Conservation (phyloP, 1,140 invertebrate genomes). For the Neodiprion pinetum region DNA sequence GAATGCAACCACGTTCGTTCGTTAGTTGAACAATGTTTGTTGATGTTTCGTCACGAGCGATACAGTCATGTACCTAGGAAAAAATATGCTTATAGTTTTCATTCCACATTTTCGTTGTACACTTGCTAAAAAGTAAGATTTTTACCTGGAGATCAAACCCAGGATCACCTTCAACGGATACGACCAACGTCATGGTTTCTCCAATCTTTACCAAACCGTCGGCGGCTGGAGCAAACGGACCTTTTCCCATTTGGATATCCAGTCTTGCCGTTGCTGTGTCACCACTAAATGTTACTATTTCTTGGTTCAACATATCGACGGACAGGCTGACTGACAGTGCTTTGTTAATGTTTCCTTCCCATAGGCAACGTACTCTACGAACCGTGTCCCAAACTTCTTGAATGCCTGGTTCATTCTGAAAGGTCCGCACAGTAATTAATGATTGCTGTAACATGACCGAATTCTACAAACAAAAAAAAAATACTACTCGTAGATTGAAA, state of each 20-base stretch:
- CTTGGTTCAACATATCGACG: constrained; percentile 81
- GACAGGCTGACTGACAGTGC: constrained; percentile 75
- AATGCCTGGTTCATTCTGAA: constrained; percentile 77
- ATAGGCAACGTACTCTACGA: constrained; percentile 78
- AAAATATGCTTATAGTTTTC: constrained; percentile 15
- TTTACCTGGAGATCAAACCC: constrained; percentile 75
- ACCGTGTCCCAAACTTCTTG: constrained; percentile 86
- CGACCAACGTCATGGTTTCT: constrained; percentile 82
- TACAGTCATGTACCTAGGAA: constrained; percentile 72
- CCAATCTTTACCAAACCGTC: constrained; percentile 84
- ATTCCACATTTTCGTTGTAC: background rate
- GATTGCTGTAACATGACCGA: background rate
- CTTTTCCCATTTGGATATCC: constrained; percentile 80
- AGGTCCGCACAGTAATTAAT: background rate
- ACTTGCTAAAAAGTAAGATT: background rate
- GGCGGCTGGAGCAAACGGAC: constrained; percentile 78
- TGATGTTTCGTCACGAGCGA: constrained; percentile 73
- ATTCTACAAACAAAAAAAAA: background rate
- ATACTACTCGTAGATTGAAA: background rate
- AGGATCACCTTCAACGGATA: constrained; percentile 80
- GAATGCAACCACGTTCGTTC: constrained; percentile 78
- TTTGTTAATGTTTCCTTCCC: constrained; percentile 82
- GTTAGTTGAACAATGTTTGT: constrained; percentile 74
- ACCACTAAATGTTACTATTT: constrained; percentile 83
- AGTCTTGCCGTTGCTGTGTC: constrained; percentile 82